Conservation (phyloP, 2,888 invertebrate genomes). For the Macaria notata region DNA sequence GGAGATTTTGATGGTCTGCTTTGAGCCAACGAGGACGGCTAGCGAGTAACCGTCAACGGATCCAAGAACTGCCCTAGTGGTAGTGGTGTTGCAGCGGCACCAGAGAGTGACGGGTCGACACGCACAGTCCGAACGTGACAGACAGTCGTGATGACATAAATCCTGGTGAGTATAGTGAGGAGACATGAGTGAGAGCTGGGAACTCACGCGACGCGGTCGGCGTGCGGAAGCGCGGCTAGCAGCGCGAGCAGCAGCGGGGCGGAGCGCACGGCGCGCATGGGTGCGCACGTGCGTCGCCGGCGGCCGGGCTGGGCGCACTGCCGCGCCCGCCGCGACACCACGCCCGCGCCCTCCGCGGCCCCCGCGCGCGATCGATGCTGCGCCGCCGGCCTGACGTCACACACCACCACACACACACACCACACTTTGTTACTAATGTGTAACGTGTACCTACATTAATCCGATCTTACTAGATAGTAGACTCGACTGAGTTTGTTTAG, state of each 20-base stretch:
- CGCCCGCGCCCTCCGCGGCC: slow-evolving; percentile 16
- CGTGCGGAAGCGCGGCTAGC: slow-evolving; percentile 51
- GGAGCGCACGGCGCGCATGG: slow-evolving; percentile 47
- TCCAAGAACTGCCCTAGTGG: too few species aligned
- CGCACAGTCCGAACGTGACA: background rate
- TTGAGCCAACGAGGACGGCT: too few species aligned
- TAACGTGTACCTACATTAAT: background rate
- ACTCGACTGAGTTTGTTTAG: too few species aligned
- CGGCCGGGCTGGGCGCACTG: slow-evolving; percentile 43
- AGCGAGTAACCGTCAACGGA: too few species aligned
- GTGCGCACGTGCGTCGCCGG: slow-evolving; percentile 36
- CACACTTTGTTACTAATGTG: background rate
- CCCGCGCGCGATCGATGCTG: slow-evolving; percentile 23
- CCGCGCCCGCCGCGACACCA: slow-evolving; percentile 27
- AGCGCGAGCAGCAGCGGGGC: slow-evolving; percentile 50
- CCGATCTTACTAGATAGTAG: too few species aligned
- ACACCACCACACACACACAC: slow-evolving; percentile 6
- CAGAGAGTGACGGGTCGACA: background rate
- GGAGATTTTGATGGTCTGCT: too few species aligned
- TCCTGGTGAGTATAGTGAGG: too few species aligned
- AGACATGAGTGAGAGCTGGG: slow-evolving; percentile 4
- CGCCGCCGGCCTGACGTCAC: slow-evolving; percentile 8
- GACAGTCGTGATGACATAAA: background rate
- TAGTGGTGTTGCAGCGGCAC: background rate
- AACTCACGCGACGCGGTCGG: slow-evolving; percentile 55